A percentile compares a stretch with the other conserved stretches of the same genome.
These are phyloP conservation scores for Lethenteron camtschaticum DNA, from an alignment of 2,113 vertebrate genomes.

Conservation along the genomic window DNA sequence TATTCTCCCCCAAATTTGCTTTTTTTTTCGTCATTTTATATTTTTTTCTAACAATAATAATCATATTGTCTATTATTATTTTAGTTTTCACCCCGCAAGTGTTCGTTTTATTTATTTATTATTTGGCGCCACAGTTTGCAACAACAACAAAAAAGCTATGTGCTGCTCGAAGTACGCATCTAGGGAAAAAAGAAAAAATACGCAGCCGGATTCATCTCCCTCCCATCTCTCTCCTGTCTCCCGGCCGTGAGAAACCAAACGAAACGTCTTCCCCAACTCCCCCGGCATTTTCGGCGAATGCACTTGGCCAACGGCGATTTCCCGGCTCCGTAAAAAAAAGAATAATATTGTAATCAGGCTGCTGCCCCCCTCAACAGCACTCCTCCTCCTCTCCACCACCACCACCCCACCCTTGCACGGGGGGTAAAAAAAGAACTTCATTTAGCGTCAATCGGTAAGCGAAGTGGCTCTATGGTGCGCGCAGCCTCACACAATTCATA, in stretches of 20 bases:
- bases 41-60: too few species aligned
- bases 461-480: neutral
- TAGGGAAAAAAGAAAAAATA: neutral
- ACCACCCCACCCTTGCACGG: neutral
- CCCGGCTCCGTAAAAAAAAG: neutral
- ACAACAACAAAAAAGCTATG: constrained; percentile 3
- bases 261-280: neutral
- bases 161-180: neutral
- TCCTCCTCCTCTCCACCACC: neutral
- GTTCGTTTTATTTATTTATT: too few species aligned
- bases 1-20: too few species aligned
- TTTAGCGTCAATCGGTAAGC: neutral
- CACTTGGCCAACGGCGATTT: neutral
- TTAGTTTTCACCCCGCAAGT: too few species aligned
- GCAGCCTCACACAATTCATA: constrained; percentile 1
- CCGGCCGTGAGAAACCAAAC: neutral
- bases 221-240: neutral
- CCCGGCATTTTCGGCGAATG: neutral
- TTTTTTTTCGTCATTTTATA: too few species aligned
- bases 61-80: too few species aligned
- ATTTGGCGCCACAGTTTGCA: neutral
- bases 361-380: neutral
- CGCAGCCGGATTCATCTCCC: neutral
- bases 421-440: neutral
- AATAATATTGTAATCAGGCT: neutral